Conservation (phyloP, 2,113 vertebrate species). For the Gopherus flavomarginatus region DNA sequence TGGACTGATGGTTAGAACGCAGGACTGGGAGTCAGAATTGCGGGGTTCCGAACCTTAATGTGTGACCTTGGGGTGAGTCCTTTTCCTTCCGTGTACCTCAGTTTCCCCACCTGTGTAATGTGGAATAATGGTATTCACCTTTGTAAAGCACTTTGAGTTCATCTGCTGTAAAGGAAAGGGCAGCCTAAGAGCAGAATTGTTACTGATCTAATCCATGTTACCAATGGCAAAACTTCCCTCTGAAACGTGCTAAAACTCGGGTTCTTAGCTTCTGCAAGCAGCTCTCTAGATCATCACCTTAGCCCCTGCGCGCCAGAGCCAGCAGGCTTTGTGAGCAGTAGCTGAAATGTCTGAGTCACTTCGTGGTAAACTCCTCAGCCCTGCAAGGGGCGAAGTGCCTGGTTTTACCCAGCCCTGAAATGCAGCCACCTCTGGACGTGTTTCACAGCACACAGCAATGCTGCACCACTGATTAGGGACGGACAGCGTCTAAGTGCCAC, state of each 20-base stretch:
- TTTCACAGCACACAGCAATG: neutral
- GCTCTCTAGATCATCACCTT: neutral
- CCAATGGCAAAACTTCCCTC: neutral
- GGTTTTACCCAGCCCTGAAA: neutral
- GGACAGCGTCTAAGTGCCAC: neutral
- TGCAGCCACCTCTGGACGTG: neutral
- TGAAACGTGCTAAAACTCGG: neutral
- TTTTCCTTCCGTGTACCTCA: neutral
- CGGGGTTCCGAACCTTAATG: neutral
- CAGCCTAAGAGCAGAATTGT: neutral
- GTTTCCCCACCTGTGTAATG: neutral
- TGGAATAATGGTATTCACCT: no score
- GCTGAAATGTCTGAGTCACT: neutral
- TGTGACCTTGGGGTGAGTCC: neutral
- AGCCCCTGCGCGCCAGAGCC: neutral
- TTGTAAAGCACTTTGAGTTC: neutral
- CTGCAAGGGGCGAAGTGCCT: neutral
- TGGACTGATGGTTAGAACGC: neutral
- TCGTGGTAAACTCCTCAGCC: neutral
- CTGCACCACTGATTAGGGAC: neutral
- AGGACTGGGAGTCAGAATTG: neutral
- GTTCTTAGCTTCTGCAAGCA: neutral
- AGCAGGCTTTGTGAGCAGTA: neutral
- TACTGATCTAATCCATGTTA: neutral
- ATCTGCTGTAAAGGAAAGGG: neutral